These are phyloP conservation scores for Pinctada fucata DNA, from an alignment of 2,888 invertebrate genomes.

Conservation along the genomic window DNA sequence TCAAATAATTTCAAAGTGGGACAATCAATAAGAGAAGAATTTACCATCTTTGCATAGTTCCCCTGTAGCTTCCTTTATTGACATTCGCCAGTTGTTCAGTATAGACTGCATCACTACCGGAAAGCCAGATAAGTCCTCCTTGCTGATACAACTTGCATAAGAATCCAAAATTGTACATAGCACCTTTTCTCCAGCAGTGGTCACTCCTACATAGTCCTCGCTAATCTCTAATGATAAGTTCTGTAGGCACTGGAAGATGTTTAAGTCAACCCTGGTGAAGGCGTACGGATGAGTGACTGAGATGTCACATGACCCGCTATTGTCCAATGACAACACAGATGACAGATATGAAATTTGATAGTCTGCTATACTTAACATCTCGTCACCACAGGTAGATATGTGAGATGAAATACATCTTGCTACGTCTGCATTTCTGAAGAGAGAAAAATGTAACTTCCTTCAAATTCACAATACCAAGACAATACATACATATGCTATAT, in stretches of 20 bases:
- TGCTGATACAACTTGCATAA: not conserved
- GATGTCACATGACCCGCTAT: not conserved
- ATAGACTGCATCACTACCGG: not conserved
- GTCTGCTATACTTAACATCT: not conserved
- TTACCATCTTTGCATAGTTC: not conserved
- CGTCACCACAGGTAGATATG: not conserved
- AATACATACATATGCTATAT: too few relatives aligned
- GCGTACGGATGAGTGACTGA: not conserved
- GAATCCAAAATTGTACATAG: not conserved
- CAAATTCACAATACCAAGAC: too few relatives aligned
- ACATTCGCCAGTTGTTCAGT: not conserved
- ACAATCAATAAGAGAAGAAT: not conserved
- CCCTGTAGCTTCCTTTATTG: not conserved
- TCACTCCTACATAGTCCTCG: not conserved
- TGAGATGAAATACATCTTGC: not conserved
- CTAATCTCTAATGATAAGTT: not conserved
- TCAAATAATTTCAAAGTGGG: too few relatives aligned
- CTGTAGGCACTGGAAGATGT: not conserved
- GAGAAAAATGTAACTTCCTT: not conserved
- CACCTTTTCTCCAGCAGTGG: not conserved
- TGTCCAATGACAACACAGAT: not conserved
- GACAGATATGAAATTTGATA: not conserved
- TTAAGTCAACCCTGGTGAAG: not conserved
- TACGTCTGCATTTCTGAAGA: not conserved
- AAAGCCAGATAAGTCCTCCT: not conserved